Conservation (phyloP, 2,888 invertebrate species). For the Synanthedon vespiformis region DNA sequence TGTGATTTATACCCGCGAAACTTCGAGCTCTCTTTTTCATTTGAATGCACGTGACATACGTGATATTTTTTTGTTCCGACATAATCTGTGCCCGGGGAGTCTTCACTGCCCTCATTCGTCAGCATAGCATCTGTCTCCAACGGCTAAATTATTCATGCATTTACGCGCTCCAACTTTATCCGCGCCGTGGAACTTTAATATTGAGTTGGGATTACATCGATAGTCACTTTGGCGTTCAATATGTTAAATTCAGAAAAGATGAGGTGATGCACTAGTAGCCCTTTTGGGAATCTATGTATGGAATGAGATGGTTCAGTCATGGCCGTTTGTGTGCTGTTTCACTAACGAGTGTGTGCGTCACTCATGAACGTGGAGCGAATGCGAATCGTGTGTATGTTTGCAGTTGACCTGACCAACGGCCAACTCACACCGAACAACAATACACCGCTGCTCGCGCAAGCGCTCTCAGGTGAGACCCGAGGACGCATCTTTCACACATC, state of each 20-base stretch:
- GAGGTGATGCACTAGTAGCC: conserved; percentile 23
- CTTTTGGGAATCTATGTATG: conserved; percentile 20
- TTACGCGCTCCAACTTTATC: conserved; percentile 57
- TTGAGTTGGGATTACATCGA: conserved; percentile 54
- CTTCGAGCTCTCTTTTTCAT: conserved; percentile 69
- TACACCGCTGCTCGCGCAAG: conserved; percentile 94
- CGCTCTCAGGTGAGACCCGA: conserved; percentile 90
- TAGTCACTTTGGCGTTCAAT: conserved; percentile 53
- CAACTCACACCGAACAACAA: conserved; percentile 97
- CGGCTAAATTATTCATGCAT: conserved; percentile 65
- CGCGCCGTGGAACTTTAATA: conserved; percentile 45
- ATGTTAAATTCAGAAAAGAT: conserved; percentile 43
- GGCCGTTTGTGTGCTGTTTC: conserved; percentile 42
- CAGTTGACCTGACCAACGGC: conserved; percentile 96
- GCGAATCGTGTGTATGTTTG: conserved; percentile 77
- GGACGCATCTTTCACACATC: conserved; percentile 26
- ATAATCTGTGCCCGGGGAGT: conserved; percentile 53
- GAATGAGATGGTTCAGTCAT: conserved; percentile 64
- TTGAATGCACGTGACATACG: conserved; percentile 70
- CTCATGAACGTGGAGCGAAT: conserved; percentile 60
- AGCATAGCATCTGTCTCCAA: conserved; percentile 56
- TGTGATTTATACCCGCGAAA: conserved; percentile 69
- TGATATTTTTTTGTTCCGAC: conserved; percentile 65
- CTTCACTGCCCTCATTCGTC: conserved; percentile 54
- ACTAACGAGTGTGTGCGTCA: conserved; percentile 46